Conservation (phyloP, 2,113 vertebrate species). For the Zapornia atra region DNA sequence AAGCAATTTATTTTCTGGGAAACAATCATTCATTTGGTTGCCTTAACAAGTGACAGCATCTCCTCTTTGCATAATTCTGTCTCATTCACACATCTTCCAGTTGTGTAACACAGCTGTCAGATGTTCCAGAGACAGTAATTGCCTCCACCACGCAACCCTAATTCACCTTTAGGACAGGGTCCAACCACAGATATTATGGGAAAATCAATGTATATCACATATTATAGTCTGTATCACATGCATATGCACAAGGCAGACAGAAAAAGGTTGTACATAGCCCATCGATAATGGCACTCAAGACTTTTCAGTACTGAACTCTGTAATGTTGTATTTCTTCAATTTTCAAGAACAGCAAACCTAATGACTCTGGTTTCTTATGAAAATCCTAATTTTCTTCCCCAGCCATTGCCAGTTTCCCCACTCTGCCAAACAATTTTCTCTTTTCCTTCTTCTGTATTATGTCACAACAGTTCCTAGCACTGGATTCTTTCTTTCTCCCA, state of each 20-base stretch:
- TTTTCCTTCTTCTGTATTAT: background rate
- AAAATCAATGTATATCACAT: background rate
- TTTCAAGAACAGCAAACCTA: background rate
- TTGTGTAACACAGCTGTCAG: background rate
- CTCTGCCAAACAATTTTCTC: background rate
- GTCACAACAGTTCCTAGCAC: background rate
- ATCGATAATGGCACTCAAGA: background rate
- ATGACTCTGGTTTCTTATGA: background rate
- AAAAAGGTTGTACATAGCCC: background rate
- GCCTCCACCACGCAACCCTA: background rate
- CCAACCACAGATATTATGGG: background rate
- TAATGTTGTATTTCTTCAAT: background rate
- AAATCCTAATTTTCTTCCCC: background rate
- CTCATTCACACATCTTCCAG: background rate
- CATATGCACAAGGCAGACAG: background rate
- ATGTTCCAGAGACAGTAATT: background rate
- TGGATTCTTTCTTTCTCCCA: background rate
- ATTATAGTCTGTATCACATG: background rate
- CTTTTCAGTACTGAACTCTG: background rate
- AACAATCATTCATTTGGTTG: background rate
- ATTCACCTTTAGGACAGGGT: background rate
- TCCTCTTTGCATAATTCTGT: background rate
- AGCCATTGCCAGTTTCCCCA: background rate
- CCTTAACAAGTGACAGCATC: background rate
- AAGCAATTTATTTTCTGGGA: background rate